Conservation (phyloP, 2,113 vertebrate species). For the Bombycilla garrulus region DNA sequence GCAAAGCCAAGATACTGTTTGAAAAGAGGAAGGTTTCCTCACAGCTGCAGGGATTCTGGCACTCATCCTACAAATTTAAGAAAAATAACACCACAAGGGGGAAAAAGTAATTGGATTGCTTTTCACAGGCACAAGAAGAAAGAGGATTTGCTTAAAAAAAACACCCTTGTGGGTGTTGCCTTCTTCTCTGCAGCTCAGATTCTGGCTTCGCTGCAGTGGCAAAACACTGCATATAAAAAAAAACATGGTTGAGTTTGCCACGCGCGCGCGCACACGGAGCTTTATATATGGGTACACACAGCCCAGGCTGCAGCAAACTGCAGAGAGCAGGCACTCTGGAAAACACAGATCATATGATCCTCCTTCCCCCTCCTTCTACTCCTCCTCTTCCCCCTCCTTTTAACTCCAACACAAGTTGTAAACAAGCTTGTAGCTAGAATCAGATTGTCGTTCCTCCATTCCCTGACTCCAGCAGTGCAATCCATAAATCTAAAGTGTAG, state of each 20-base stretch:
- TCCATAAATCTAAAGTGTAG: not conserved
- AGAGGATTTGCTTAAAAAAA: not conserved
- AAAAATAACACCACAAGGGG: not conserved
- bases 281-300: conserved; percentile 1
- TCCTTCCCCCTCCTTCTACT: conserved; percentile 37
- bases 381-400: conserved; percentile 46
- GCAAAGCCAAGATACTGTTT: conserved; percentile 13
- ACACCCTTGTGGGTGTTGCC: conserved; percentile 39
- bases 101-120: not conserved
- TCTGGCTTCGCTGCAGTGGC: conserved; percentile 61
- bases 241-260: not conserved
- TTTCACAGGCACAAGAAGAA: not conserved
- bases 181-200: conserved; percentile 58
- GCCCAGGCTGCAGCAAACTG: conserved; percentile 65
- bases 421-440: conserved; percentile 68
- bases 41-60: conserved; percentile 49
- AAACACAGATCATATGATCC: conserved; percentile 68
- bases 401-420: conserved; percentile 65
- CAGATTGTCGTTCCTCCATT: conserved; percentile 29
- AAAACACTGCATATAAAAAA: conserved; percentile 68
- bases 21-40: conserved; percentile 27
- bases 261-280: not conserved
- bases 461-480: not conserved
- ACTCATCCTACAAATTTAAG: conserved; percentile 9
- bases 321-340: conserved; percentile 61